phyloP scores from a whole-genome alignment of 2,797 vertebrate species.

The Hylomyscus alleni region DNA sequence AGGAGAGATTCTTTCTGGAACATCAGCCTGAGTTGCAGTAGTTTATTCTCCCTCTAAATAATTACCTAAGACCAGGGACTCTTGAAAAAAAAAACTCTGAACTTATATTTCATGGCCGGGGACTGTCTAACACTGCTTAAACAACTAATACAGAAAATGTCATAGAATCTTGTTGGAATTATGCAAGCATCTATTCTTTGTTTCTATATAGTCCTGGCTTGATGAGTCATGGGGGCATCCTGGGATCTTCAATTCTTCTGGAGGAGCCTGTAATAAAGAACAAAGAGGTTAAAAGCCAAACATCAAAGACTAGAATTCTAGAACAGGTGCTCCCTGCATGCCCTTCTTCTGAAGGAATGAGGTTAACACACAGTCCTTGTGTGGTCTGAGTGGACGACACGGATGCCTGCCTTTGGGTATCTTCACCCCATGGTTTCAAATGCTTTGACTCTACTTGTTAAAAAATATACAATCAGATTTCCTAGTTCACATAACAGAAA shows the following conservation, averaged over 20 bases:
- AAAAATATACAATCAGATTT: constrained; percentile 57
- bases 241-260: background rate
- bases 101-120: background rate
- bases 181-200: constrained; percentile 21
- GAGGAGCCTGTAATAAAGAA: background rate
- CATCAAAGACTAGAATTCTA: constrained; percentile 22
- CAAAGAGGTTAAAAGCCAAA: background rate
- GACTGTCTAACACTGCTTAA: constrained; percentile 1
- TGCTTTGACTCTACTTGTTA: background rate
- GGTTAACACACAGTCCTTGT: background rate
- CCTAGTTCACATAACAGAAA: constrained; percentile 36
- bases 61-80: background rate
- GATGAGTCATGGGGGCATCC: background rate
- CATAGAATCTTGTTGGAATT: constrained; percentile 2
- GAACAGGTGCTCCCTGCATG: background rate
- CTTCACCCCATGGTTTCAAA: background rate
- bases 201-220: background rate
- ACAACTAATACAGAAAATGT: background rate
- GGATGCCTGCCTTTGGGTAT: background rate
- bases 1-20: background rate
- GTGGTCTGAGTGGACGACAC: background rate
- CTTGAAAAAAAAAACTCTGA: background rate
- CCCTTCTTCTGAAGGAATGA: background rate
- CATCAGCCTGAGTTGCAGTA: background rate
- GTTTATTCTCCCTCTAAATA: constrained; percentile 13